Evolutionary conservation across 2,797 vertebrate genomes (phyloP), one percentile per base, ranked within the genome.

Genomic region (Crax fasciolata): DNA sequence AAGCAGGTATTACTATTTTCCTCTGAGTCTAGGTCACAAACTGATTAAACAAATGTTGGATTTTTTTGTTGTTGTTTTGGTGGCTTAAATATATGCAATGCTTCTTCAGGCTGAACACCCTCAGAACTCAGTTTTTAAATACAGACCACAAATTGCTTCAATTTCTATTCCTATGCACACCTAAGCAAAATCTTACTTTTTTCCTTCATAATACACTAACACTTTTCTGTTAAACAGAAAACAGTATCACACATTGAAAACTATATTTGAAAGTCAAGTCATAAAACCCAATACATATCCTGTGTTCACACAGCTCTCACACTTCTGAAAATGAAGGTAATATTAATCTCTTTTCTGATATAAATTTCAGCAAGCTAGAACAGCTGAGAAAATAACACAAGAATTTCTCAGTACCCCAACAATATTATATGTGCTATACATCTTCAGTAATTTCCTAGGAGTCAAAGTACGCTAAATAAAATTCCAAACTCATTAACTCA

Each of bases 281-380:
- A 74, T 13, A 49, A 57, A 70, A 73, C 38, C 68, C 5, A 11
- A 30, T 5, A 75, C 43, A 3, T 0, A 52, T 2, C 5, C 25
- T 84, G 7, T 30, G 81, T 88, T 54, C 54, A 70, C 0, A 46
- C 10, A 55, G 41, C 6, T 16, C 18, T 61, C 27, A 41, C 14
- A 25, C 8, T 81, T 68, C 28, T 9, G 32, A 57, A 85, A 62
- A 28, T 25, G 15, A 68, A 81, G 23, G 14, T 7, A 62, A 48
- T 66, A n/a, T 8, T 65, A 38, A 65, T 52, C 30, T 13, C 20
- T 80, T 59, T 67, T 61, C 30, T 2, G 10, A 58, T 30, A 21
- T 54, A 39, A 72, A 80, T 80, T 85, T 63, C 66, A 95, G 63
- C 59, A 87, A 74, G 15, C 28, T n/a, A 68, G 43, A 94, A 68